Percentiles rank a stretch among this genome's conserved stretches.
Conservation (phyloP, 1,140 invertebrate species). For the Neotoxoptera formosana region DNA sequence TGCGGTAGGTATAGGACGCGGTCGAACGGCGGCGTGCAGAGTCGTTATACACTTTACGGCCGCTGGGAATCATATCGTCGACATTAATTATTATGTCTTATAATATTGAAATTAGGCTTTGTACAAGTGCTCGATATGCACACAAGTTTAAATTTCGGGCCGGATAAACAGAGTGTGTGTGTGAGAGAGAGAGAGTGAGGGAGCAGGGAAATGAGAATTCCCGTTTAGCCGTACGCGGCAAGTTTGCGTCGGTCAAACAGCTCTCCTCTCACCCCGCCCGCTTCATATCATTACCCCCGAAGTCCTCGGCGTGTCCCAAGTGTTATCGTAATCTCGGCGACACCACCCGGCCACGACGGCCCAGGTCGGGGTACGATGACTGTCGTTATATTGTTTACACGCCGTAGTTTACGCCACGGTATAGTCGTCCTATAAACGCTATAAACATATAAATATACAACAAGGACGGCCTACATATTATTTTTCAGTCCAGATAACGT, state of each 20-base stretch:
- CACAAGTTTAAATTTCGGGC: neutral
- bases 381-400: neutral
- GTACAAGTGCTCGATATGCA: neutral
- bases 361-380: too few species aligned
- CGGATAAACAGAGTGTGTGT: neutral
- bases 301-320: neutral
- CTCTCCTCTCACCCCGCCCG: neutral
- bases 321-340: conserved; percentile 1
- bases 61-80: neutral
- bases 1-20: neutral
- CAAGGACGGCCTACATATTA: neutral
- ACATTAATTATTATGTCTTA: neutral
- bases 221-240: neutral
- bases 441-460: neutral
- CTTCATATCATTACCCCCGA: neutral
- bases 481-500: neutral
- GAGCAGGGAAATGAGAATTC: neutral
- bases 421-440: neutral
- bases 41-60: neutral
- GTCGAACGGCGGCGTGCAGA: too few species aligned
- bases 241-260: neutral
- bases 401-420: neutral
- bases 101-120: neutral
- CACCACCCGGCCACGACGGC: neutral
- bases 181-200: too few species aligned